A percentile compares a stretch with the other conserved stretches of the same genome.
These are phyloP conservation scores for silkworm (Bombyx mori) DNA, from an alignment of 1,140 invertebrate genomes.

Conservation along the genomic window DNA sequence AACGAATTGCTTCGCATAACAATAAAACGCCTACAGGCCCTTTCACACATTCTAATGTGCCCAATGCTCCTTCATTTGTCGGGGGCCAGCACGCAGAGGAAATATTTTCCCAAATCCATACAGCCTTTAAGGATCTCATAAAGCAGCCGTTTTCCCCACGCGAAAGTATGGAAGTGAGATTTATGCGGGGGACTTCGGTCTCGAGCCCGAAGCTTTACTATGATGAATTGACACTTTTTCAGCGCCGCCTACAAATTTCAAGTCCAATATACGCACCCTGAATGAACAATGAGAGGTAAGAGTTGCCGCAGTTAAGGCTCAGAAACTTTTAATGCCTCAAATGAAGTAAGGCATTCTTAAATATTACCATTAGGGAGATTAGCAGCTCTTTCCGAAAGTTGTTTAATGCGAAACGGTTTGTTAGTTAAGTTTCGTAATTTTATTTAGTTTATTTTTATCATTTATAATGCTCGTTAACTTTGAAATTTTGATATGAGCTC, in stretches of 20 bases:
- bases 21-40: constrained; percentile 62
- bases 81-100: constrained; percentile 62
- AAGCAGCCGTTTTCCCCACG: constrained; percentile 69
- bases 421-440: constrained; percentile 41
- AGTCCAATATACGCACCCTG: constrained; percentile 60
- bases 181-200: constrained; percentile 66
- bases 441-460: constrained; percentile 16
- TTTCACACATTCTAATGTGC: constrained; percentile 68
- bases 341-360: constrained; percentile 55
- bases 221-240: constrained; percentile 71
- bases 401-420: constrained; percentile 29
- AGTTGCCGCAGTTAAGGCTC: constrained; percentile 47
- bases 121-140: constrained; percentile 72
- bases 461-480: constrained; percentile 5
- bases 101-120: constrained; percentile 73
- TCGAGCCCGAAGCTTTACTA: constrained; percentile 60
- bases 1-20: constrained; percentile 67
- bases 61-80: constrained; percentile 66
- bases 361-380: constrained; percentile 56
- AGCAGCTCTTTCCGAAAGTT: constrained; percentile 44
- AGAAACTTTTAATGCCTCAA: constrained; percentile 64
- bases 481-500: constrained; percentile 7
- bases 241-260: constrained; percentile 62
- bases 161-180: constrained; percentile 72
- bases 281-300: constrained; percentile 62